Evolutionary conservation across 2,888 invertebrate species (phyloP).

Genomic region (Azorinus chamasolen): DNA sequence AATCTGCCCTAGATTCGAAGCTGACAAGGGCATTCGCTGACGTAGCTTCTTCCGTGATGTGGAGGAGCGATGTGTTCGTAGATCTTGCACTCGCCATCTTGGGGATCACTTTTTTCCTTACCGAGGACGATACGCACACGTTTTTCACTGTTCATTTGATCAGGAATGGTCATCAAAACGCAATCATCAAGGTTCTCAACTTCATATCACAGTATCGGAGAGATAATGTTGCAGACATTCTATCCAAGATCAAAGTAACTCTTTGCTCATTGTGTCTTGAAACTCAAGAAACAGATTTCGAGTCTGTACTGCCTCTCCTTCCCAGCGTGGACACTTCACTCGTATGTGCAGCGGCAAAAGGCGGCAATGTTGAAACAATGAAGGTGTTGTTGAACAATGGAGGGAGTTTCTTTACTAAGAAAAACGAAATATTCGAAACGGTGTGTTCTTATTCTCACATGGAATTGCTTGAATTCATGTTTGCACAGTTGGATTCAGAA

Average conservation of each 20-base stretch:
- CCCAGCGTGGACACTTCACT: slow-evolving; percentile 3
- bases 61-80: slow-evolving; percentile 31
- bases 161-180: not conserved
- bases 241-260: not conserved
- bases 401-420: not conserved
- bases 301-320: not conserved
- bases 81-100: slow-evolving; percentile 17
- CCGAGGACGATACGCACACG: slow-evolving; percentile 5
- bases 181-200: slow-evolving; percentile 1
- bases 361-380: slow-evolving; percentile 18
- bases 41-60: slow-evolving; percentile 31
- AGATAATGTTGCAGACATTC: not conserved
- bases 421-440: slow-evolving; percentile 13
- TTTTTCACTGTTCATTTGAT: slow-evolving; percentile 23
- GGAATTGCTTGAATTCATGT: slow-evolving; percentile 24
- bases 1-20: slow-evolving; percentile 1
- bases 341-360: slow-evolving; percentile 22
- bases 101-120: slow-evolving; percentile 33
- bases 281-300: not conserved
- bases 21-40: not conserved
- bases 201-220: slow-evolving; percentile 3
- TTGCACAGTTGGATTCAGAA: slow-evolving; percentile 11
- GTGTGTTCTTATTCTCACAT: slow-evolving; percentile 29
- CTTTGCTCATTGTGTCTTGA: not conserved
- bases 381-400: not conserved